Evolutionary conservation across 2,113 vertebrate species (phyloP), one percentile per base, ranked within the genome.

Genomic region (Xyrauchen texanus): DNA sequence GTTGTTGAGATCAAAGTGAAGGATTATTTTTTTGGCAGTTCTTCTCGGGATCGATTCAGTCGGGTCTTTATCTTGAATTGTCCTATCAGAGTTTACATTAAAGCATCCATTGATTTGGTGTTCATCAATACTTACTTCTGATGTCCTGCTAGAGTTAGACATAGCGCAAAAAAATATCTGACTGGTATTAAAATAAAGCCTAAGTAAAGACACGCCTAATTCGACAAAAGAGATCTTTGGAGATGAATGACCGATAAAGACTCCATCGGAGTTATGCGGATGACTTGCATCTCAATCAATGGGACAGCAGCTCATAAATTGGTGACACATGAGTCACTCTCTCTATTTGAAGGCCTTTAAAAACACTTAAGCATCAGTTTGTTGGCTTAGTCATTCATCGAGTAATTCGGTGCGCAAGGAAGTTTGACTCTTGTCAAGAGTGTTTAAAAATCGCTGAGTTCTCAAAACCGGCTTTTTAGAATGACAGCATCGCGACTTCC

Each of bases 1-100:
- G 88, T 94, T 95, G 88, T 97, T 97, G 9, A 97, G 85, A 81
- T 96, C 96, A 15, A 96, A 44, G 72, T 97, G 95, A 3, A 96
- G 88, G 52, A 96, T 82, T 9, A 95, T 57, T 78, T 94, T 95
- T 34, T 82, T 91, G 62, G 21, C 21, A 34, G 21, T 34, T 34
- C 21, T 34, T 34, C 21, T 34, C 21, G 21, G 21, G 21, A 34
- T 34, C 21, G 21, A 34, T 34, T 34, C 21, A 34, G 5, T 12
- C 5, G 57, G 55, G 6, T 79, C 75, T 9, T 61, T 77, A 69
- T 45, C 44, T 44, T 8, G 16, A 58, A 8, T 7, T 16, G 55
- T 11, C 34, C 10, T 3, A 49, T 75, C 64, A 0, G 69, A 60
- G 15, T 78, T 65, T 58, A 34, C 21, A 3, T 9, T 62, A 58